phyloP scores from a whole-genome alignment of 1,140 invertebrate genomes.

The Hypsibius dujardini region DNA sequence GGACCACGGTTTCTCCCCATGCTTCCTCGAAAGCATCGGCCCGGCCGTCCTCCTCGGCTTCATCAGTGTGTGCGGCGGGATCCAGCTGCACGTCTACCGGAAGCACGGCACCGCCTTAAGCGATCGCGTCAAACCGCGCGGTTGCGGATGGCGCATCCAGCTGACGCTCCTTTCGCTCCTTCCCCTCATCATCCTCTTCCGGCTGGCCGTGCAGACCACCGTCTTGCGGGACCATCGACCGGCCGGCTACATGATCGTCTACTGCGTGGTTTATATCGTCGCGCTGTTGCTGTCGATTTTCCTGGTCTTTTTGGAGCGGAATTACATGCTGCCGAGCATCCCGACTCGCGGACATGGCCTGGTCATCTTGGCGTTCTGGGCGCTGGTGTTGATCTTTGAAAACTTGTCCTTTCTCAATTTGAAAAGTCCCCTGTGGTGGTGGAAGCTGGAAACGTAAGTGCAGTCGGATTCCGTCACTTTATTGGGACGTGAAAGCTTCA shows the following conservation, averaged over 20 bases:
- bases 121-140: constrained; percentile 42
- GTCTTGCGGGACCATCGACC: constrained; percentile 41
- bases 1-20: constrained; percentile 69
- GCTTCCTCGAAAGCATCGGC: constrained; percentile 70
- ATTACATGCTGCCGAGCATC: constrained; percentile 58
- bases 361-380: constrained; percentile 73
- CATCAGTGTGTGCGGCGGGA: constrained; percentile 55
- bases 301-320: constrained; percentile 57
- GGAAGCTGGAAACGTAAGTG: constrained; percentile 53
- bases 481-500: too few species aligned
- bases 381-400: constrained; percentile 60
- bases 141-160: constrained; percentile 53
- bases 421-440: constrained; percentile 66
- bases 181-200: constrained; percentile 47
- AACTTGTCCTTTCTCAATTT: constrained; percentile 74
- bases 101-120: constrained; percentile 60
- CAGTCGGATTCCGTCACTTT: too few species aligned
- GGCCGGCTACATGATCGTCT: constrained; percentile 30
- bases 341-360: constrained; percentile 73
- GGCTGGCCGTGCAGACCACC: constrained; percentile 52
- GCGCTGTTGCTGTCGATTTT: constrained; percentile 57
- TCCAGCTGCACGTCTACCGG: constrained; percentile 62
- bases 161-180: constrained; percentile 50
- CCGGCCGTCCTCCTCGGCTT: constrained; percentile 49
- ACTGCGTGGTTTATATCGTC: constrained; percentile 33